A percentile compares a stretch with the other conserved stretches of the same genome.
Evolutionary conservation across 2,113 vertebrate genomes (phyloP).

Genomic region (Glareola pratincola): DNA sequence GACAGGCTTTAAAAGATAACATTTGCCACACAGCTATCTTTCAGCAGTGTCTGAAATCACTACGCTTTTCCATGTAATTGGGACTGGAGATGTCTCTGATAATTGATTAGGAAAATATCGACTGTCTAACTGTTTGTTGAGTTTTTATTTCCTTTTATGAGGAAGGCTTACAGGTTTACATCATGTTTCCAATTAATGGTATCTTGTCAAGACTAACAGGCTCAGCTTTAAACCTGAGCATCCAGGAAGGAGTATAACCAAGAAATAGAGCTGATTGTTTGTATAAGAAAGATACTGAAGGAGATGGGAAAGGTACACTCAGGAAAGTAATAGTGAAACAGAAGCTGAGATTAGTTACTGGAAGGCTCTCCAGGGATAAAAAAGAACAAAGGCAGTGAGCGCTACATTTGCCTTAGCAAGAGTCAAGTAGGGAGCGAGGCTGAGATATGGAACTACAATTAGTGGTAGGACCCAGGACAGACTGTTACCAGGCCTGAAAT

Average conservation of each 20-base stretch:
- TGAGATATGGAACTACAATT: neutral
- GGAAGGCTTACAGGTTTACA: neutral
- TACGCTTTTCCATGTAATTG: neutral
- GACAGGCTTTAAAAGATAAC: neutral
- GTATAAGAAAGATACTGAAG: neutral
- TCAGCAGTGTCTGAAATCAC: accelerated
- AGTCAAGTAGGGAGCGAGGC: neutral
- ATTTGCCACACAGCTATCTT: neutral
- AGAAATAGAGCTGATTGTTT: neutral
- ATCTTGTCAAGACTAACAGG: neutral
- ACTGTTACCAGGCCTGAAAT: neutral
- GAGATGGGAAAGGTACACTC: neutral
- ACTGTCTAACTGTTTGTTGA: neutral
- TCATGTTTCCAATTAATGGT: neutral
- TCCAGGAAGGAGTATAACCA: neutral
- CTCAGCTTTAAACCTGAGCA: neutral
- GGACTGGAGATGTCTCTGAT: neutral
- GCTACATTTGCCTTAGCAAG: neutral
- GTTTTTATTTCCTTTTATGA: neutral
- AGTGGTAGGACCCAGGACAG: neutral
- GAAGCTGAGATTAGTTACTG: neutral
- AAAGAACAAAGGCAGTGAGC: neutral
- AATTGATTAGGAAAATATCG: neutral
- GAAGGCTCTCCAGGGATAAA: neutral
- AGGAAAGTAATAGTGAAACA: neutral